Conservation (phyloP, 2,797 vertebrate species). For the Coendou prehensilis region DNA sequence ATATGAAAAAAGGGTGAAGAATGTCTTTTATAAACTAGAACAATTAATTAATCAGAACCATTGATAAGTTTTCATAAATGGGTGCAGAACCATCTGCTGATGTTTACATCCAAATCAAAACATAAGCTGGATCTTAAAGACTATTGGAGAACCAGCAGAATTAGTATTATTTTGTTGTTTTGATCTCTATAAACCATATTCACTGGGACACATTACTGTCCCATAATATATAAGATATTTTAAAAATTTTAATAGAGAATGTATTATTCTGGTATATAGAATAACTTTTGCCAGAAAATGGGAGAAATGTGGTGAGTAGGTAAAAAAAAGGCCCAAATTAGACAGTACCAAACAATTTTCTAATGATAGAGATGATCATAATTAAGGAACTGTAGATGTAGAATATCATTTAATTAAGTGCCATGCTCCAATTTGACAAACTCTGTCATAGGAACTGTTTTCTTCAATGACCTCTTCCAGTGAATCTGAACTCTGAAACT, state of each 20-base stretch:
- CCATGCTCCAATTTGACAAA: neutral
- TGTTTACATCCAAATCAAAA: neutral
- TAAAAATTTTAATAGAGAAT: neutral
- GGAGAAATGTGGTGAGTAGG: neutral
- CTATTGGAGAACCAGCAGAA: too few relatives aligned
- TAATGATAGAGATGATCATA: neutral
- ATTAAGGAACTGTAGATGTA: neutral
- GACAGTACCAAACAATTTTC: neutral
- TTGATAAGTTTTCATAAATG: accelerated
- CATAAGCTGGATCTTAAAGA: neutral
- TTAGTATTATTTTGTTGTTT: neutral
- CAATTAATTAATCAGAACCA: neutral
- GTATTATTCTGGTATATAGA: neutral
- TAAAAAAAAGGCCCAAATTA: too few relatives aligned
- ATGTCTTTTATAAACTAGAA: neutral
- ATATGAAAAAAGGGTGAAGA: neutral
- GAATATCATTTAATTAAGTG: accelerated
- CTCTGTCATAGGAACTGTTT: neutral
- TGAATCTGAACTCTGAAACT: neutral
- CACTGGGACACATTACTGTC: too few relatives aligned
- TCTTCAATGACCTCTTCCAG: neutral
- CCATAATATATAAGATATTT: neutral
- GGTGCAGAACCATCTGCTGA: neutral
- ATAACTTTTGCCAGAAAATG: neutral
- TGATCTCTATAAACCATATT: neutral